Percentiles rank a stretch among this genome's conserved stretches.
Evolutionary conservation across 2,113 vertebrate species (phyloP).

Genomic region (Hemibagrus wyckioides): DNA sequence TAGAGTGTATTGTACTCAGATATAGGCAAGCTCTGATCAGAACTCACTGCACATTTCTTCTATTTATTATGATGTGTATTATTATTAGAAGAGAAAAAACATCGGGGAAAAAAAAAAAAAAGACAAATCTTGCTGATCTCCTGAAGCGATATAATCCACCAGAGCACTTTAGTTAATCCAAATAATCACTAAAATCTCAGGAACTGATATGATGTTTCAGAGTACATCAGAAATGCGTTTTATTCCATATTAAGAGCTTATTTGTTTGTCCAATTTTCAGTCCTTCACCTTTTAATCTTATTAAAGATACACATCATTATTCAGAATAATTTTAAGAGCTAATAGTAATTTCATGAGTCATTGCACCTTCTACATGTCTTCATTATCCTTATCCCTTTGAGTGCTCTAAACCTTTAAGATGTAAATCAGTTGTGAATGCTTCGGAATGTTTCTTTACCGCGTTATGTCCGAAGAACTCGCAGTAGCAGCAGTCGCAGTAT

Average conservation of each 20-base stretch:
- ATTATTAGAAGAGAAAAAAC: too few species aligned
- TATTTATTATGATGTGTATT: neutral
- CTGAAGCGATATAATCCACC: neutral
- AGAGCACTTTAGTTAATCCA: neutral
- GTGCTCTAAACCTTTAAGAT: neutral
- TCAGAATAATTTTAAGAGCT: neutral
- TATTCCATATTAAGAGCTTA: neutral
- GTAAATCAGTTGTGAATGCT: neutral
- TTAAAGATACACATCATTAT: neutral
- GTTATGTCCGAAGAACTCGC: slow-evolving; percentile 99
- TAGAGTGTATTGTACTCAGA: neutral
- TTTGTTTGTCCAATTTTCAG: neutral
- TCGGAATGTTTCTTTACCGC: slow-evolving; percentile 78
- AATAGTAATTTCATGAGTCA: neutral
- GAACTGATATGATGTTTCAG: neutral
- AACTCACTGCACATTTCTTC: neutral
- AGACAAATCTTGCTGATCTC: neutral
- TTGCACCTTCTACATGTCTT: neutral
- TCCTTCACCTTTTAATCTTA: neutral
- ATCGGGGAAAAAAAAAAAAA: neutral
- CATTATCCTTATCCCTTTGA: neutral
- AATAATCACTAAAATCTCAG: neutral
- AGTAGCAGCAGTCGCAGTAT: slow-evolving; percentile 99
- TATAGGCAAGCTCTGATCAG: neutral
- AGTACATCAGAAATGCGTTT: neutral